Base-by-base conservation (phyloP, 2,113 vertebrate species). In the Rattus rattus region DNA sequence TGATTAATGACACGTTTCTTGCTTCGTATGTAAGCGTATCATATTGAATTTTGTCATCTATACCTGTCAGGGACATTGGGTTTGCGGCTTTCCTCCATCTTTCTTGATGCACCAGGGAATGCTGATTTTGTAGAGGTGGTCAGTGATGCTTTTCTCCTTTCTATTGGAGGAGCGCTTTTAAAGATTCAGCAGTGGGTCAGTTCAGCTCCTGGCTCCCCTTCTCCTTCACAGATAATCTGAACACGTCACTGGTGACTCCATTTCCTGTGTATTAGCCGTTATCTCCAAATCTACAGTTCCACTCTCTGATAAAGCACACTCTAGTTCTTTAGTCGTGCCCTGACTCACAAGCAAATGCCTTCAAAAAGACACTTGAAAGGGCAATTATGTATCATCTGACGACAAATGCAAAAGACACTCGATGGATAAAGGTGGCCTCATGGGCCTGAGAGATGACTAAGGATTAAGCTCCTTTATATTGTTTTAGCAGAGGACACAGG, bases 321-420 rank as follows among this genome's bases (percentile, higher is more conserved):
- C 49, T 52, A 33, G 69, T 88, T 26, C 24, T n/a, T 88, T 49
- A 83, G 13, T 56, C 43, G 43, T 87, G 73, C 11, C 24, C 39
- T 39, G 70, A n/a, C 67, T 39, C 72, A 90, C n/a, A n/a, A n/a
- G n/a, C 30, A 47, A 84, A 83, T n/a, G 65, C 14, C 28, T 81
- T 88, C 28, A n/a, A 56, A 67, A 7, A 56, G 67, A 73, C 56
- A 49, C 75, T 83, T 72, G 59, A 83, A 95, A 95, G n/a, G 88
- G 16, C 65, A 47, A 75, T 28, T 54, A n/a, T 75, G 56, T 80
- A 75, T 75, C 76, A 67, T 49, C 4, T 39, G 49, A n/a, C n/a
- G 20, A 43, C 77, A 83, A n/a, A 89, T 89, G 47, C 76, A 89
- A 49, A 47, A 83, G 67, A 76, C 12, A 30, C 88, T 17, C 89